phyloP scores from a whole-genome alignment of 2,113 vertebrate species.

The Octodon degus region DNA sequence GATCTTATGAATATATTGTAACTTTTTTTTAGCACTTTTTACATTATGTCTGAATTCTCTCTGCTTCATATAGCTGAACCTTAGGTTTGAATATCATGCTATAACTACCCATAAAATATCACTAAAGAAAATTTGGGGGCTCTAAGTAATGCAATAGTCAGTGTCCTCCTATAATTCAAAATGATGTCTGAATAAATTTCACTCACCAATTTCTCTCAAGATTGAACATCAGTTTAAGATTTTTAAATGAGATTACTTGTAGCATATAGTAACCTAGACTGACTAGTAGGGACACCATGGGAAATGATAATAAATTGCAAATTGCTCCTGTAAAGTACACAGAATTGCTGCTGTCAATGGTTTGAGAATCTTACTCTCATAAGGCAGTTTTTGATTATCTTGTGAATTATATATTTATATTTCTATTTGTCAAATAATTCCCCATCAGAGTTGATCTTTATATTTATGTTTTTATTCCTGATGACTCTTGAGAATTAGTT shows the following conservation, averaged over 20 bases:
- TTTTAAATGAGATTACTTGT: background rate
- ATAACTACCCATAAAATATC: slow-evolving; percentile 50
- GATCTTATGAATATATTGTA: background rate
- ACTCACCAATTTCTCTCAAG: background rate
- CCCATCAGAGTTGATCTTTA: background rate
- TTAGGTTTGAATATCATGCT: slow-evolving; percentile 32
- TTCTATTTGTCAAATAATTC: background rate
- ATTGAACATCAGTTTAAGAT: background rate
- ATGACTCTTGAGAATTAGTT: slow-evolving; percentile 9
- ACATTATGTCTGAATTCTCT: background rate
- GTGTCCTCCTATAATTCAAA: background rate
- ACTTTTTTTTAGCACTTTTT: background rate
- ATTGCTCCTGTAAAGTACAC: background rate
- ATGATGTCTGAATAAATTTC: background rate
- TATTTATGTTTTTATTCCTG: slow-evolving; percentile 50
- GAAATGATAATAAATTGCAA: background rate
- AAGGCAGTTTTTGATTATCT: background rate
- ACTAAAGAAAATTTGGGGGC: background rate
- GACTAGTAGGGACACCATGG: background rate
- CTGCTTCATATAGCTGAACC: background rate
- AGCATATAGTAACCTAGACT: background rate
- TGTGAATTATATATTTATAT: background rate
- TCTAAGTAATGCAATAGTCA: background rate
- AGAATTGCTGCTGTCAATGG: background rate
- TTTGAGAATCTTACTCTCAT: background rate